Evolutionary conservation across 2,888 invertebrate genomes (phyloP), one percentile per base, ranked within the genome.

Genomic region (Acleris sparsana): DNA sequence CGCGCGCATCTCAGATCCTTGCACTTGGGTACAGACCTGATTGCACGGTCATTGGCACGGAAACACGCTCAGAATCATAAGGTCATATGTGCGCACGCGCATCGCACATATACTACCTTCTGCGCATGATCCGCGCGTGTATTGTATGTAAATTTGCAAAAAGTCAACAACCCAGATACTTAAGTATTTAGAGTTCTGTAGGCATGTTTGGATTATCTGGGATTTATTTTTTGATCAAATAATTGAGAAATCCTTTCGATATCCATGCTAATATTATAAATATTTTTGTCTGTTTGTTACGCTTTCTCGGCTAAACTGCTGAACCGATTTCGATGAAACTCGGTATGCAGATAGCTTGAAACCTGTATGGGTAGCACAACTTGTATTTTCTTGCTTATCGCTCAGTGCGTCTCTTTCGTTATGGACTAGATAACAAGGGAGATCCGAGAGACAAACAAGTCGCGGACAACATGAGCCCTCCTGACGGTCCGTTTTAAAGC

Each of bases 81-180:
- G n/a, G 53, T 52, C 66, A 46, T 17, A 57, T 43, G 11, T 48
- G 39, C 62, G 39, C 52, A 22, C 9, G 56, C 46, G 52, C 5
- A 16, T 6, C 44, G n/a, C 4, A 51, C 62, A 20, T 48, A 39
- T 66, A 66, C 17, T 52, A 22, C 61, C 48, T 62, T 48, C 33
- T 13, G 48, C 16, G 46, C 17, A n/a, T 29, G 2, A 7, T 17
- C 6, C 6, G n/a, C 11, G 29, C 25, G 25, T 1, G 73, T 66
- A 82, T 81, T 81, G 81, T 81, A 81, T 81, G 81, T 74, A 72
- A 82, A 81, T 81, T 71, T 66, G 59, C 68, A 69, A 70, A 69
- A 69, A 67, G 62, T 58, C 44, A 51, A 43, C 67, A 67, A 68
- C 69, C 67, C 71, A 73, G 66, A 66, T 73, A 52, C 43, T 51